A percentile compares a stretch with the other conserved stretches of the same genome.
Conservation (phyloP, 1,140 invertebrate species). For the Drosophila lacertosa region DNA sequence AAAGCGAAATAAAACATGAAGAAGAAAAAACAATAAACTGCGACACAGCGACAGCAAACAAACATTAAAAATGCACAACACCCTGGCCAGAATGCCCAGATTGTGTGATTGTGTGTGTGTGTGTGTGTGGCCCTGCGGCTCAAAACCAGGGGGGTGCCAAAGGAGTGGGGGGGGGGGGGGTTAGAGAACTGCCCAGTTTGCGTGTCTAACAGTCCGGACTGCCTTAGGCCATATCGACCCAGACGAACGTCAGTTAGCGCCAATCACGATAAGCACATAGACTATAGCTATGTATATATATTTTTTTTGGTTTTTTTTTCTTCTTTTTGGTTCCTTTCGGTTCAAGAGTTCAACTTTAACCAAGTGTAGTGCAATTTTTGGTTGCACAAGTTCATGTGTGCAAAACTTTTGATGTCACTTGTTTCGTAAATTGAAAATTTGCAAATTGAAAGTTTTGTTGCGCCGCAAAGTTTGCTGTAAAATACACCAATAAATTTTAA, state of each 20-base stretch:
- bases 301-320: too few relatives aligned
- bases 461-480: slow-evolving; percentile 8
- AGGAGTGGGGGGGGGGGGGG: background rate
- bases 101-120: too few relatives aligned
- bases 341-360: background rate
- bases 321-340: too few relatives aligned
- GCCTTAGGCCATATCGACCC: slow-evolving; percentile 40
- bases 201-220: slow-evolving; percentile 34
- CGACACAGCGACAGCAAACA: slow-evolving; percentile 70
- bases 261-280: slow-evolving; percentile 39
- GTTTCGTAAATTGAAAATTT: slow-evolving; percentile 24
- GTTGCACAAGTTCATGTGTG: slow-evolving; percentile 7
- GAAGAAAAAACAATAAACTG: slow-evolving; percentile 44
- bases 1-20: background rate
- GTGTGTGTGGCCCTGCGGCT: slow-evolving; percentile 8
- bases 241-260: slow-evolving; percentile 19
- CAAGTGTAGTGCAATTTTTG: slow-evolving; percentile 1
- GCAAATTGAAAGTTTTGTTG: slow-evolving; percentile 40
- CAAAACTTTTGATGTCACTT: slow-evolving; percentile 33
- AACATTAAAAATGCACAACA: slow-evolving; percentile 63
- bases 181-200: slow-evolving; percentile 17
- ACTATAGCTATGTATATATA: too few relatives aligned
- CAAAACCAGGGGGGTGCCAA: slow-evolving; percentile 20
- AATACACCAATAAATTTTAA: slow-evolving; percentile 19
- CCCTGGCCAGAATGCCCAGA: slow-evolving; percentile 25